These are phyloP conservation scores for Bos indicus DNA, from an alignment of 2,113 vertebrate species.

Conservation along the genomic window DNA sequence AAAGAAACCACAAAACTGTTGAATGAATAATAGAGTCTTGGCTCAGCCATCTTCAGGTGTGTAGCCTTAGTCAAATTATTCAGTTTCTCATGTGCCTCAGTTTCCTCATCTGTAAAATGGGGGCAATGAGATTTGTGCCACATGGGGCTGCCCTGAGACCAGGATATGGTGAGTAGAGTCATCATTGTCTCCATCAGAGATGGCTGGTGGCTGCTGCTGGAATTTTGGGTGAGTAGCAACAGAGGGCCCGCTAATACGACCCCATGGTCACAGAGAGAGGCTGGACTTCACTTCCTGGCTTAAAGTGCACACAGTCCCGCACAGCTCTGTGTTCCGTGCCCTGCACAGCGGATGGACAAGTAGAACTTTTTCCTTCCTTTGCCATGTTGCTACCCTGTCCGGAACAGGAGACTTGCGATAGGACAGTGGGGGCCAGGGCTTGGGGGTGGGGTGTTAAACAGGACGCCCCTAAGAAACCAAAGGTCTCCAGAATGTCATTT, in stretches of 20 bases:
- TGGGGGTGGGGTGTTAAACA: background rate
- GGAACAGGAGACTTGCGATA: background rate
- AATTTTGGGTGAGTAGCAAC: background rate
- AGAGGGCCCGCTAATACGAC: background rate
- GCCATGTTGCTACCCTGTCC: background rate
- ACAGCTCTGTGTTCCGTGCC: background rate
- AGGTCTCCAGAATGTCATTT: background rate
- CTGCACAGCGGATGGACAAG: background rate
- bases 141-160: background rate
- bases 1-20: background rate
- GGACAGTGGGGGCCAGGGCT: background rate
- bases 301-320: rapidly evolving
- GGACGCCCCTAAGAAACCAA: background rate
- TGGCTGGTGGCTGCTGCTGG: background rate
- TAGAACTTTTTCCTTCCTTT: background rate
- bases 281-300: background rate
- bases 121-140: too few species aligned
- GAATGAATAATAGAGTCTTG: background rate
- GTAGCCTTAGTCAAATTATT: background rate
- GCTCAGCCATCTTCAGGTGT: background rate
- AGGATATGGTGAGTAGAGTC: too few species aligned
- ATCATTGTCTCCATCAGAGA: background rate
- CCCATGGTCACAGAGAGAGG: background rate
- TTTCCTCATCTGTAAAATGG: background rate
- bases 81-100: background rate